Base-by-base conservation (phyloP, 2,113 vertebrate genomes). In the Conger conger region DNA sequence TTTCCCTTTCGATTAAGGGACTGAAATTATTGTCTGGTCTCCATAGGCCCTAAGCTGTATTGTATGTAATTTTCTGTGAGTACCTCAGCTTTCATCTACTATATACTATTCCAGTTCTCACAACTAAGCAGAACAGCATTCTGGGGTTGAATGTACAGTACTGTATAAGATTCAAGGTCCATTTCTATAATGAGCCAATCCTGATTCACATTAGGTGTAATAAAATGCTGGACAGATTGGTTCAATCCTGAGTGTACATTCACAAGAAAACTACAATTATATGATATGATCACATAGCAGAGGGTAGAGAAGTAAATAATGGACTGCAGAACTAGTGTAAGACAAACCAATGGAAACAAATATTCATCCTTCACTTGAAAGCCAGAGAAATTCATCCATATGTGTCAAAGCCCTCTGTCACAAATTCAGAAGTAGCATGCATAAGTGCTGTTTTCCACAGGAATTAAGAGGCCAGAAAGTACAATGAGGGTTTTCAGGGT, bases 21-120 rank as follows among this genome's bases (percentile, higher is more conserved):
- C n/a, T 73, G 9, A 63, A 63, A 33, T 73, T 73, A n/a, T 73
- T 33, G 9, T 27, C 89, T 90, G 90, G 79, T 88, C 85, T 84
- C 86, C 86, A 85, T 81, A 76, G 91, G 90, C 87, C 87, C 68
- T 73, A 27, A 33, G 11, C n/a, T 73, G 68, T 27, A 73, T 63
- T 63, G 57, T 23, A 73, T n/a, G 68, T 30, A 33, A 30, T 17
- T 33, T 82, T 11, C n/a, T 40, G 45, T 76, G 16, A 50, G 11
- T 38, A 11, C 38, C 68, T n/a, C 63, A 33, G 8, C 38, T 60
- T 68, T 40, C 38, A 23, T 42, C 38, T 17, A 50, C 6, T 18
- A 23, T 33, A 53, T 82, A 37, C 60, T 83, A 45, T 35, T 54
- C 63, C 27, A 76, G 15, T 6, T 42, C 38, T 42, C 40, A 6